Evolutionary conservation across 2,797 vertebrate species (phyloP).

Genomic region (Mareca strepera): DNA sequence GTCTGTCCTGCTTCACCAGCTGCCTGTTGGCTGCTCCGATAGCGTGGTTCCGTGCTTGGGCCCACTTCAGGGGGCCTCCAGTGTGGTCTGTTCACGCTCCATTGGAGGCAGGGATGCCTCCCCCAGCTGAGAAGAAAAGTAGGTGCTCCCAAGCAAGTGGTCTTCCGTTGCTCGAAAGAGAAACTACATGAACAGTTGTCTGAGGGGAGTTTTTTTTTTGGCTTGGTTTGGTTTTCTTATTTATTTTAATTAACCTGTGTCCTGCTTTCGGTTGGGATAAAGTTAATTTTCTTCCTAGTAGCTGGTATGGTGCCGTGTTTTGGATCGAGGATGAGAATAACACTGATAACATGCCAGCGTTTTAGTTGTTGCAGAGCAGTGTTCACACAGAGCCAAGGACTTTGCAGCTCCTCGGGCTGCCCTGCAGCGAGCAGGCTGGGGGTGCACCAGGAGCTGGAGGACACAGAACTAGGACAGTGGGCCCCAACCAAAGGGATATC

Average conservation of each 20-base stretch:
- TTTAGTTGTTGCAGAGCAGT: background rate
- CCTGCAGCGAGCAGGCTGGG: background rate
- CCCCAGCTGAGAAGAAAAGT: background rate
- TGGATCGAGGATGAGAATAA: background rate
- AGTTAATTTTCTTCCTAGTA: too few species aligned
- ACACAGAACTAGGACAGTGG: too few species aligned
- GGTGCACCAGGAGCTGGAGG: background rate
- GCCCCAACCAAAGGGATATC: background rate
- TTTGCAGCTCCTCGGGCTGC: background rate
- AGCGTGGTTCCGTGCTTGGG: rapidly evolving
- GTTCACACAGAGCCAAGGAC: background rate
- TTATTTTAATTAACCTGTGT: background rate
- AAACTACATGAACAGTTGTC: background rate
- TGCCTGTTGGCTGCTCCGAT: background rate
- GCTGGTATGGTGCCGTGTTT: background rate
- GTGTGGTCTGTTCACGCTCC: background rate
- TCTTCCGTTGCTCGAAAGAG: background rate
- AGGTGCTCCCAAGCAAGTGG: background rate
- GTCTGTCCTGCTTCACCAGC: background rate
- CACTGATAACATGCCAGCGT: background rate
- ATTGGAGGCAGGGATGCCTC: background rate
- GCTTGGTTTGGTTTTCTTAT: background rate
- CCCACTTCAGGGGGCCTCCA: background rate
- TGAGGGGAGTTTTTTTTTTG: background rate
- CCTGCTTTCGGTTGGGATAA: background rate